A percentile compares a stretch with the other conserved stretches of the same genome.
Evolutionary conservation across 1,140 invertebrate species (phyloP).

Genomic region (Brachionus manjavacas): DNA sequence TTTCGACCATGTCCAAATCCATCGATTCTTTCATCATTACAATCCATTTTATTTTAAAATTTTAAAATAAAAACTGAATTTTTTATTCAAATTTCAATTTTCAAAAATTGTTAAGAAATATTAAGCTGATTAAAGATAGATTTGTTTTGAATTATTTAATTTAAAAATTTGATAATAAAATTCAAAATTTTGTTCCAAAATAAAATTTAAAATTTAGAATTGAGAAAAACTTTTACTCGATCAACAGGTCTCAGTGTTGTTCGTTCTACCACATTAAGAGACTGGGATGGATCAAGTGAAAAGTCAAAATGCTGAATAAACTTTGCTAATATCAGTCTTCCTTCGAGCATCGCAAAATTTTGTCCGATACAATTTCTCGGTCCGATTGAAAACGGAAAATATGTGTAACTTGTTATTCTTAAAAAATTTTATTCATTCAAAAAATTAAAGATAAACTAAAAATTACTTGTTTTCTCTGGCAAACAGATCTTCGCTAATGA

Average conservation of each 20-base stretch:
- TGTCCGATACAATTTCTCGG: conserved; percentile 39
- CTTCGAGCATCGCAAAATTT: conserved; percentile 38
- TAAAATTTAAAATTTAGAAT: not conserved
- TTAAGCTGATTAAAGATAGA: too few relatives aligned
- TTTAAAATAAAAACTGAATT: not conserved
- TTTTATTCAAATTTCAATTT: not conserved
- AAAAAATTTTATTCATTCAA: not conserved
- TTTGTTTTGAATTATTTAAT: too few relatives aligned
- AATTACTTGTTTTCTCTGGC: conserved; percentile 9
- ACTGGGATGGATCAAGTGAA: conserved; percentile 9
- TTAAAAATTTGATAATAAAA: too few relatives aligned
- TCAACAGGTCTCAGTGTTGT: conserved; percentile 12
- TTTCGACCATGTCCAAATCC: conserved; percentile 26
- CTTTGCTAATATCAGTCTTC: conserved; percentile 5
- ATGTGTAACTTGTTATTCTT: conserved; percentile 36
- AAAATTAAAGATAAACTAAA: not conserved
- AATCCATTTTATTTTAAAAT: not conserved
- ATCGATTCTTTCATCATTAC: not conserved
- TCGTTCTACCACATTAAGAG: not conserved
- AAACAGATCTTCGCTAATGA: not conserved
- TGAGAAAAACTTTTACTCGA: conserved; percentile 3
- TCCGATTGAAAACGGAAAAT: conserved; percentile 20
- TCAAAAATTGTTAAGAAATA: not conserved
- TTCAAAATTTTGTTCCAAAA: not conserved
- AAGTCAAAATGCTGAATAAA: conserved; percentile 35